Evolutionary conservation across 2,797 vertebrate species (phyloP), one percentile per base, ranked within the genome.

Genomic region (Limnodromus scolopaceus): DNA sequence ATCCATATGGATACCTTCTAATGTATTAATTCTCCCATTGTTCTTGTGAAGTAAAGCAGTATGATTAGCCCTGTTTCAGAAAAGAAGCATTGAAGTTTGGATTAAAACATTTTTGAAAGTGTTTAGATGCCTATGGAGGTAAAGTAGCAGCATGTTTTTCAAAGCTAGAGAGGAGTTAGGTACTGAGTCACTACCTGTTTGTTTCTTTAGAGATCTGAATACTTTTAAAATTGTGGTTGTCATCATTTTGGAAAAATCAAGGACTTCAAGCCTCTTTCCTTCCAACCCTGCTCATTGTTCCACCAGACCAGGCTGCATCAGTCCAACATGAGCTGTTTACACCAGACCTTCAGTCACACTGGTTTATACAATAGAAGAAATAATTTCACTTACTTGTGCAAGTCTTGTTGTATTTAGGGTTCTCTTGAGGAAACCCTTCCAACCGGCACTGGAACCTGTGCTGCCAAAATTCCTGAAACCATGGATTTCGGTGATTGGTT

Each of bases 381-480:
- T 60, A 83, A 55, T 87, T 69, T 34, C 46, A 98, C 99, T 99
- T 98, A 99, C 99, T 99, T 97, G 98, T 98, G 94, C 99, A 99
- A 91, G 99, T 99, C 97, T 98, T 99, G 98, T 99, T 99, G 98
- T 98, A 99, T 97, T 99, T 99, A 95, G 49, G 96, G 97, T 97
- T 99, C 96, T 99, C 99, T 97, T 99, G 99, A 5, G 98, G 97
- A 97, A 99, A 99, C 19, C 99, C 99, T 97, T 99, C 99, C 61
- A 99, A 97, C 8, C 98, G 98, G 92, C 99, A 99, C 96, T 99
- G 99, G 97, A 99, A 99, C 27, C 99, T 99, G 94, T 99, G 99
- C 95, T 99, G 99, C 99, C 99, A 99, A 96, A 99, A 99, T 96
- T 99, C 99, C 46, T 99, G 99, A 97, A 99, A 99, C 99, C 99